These are phyloP conservation scores for Zaprionus africanus DNA, from an alignment of 1,140 invertebrate genomes.

Conservation along the genomic window DNA sequence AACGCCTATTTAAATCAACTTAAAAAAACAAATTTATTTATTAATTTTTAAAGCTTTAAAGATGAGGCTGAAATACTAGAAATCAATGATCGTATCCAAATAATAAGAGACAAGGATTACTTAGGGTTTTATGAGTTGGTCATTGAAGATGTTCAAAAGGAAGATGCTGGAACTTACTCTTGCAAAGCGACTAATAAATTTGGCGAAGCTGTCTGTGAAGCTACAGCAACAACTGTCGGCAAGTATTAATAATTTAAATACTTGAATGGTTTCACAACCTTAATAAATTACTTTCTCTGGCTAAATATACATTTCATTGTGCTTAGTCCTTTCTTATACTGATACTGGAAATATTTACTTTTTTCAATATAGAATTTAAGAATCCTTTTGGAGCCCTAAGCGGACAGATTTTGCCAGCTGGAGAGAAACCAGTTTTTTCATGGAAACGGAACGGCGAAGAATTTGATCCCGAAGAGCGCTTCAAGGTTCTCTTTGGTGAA, in stretches of 20 bases:
- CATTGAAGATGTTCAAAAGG: constrained; percentile 91
- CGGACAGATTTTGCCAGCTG: constrained; percentile 88
- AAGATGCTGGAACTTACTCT: constrained; percentile 95
- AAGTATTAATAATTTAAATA: constrained; percentile 50
- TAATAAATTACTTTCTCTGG: not conserved
- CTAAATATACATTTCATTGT: too few species aligned
- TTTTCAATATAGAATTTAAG: constrained; percentile 88
- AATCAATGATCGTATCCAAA: constrained; percentile 89
- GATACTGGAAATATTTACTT: too few species aligned
- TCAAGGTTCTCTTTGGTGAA: constrained; percentile 96
- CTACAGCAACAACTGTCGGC: constrained; percentile 91
- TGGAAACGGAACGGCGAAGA: constrained; percentile 96
- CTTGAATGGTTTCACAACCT: not conserved
- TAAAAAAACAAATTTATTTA: not conserved
- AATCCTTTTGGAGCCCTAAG: constrained; percentile 91
- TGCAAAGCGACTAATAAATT: constrained; percentile 94
- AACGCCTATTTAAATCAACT: not conserved
- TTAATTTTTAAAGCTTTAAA: constrained; percentile 89
- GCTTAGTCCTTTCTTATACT: too few species aligned
- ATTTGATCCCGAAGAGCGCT: constrained; percentile 96
- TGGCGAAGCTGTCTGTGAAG: constrained; percentile 91
- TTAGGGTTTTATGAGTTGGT: constrained; percentile 95
- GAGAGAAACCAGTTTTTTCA: constrained; percentile 92
- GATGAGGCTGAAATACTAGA: constrained; percentile 90
- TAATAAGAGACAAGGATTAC: constrained; percentile 90